Evolutionary conservation across 2,888 invertebrate species (phyloP).

Genomic region (Drosophila flavopinicola): DNA sequence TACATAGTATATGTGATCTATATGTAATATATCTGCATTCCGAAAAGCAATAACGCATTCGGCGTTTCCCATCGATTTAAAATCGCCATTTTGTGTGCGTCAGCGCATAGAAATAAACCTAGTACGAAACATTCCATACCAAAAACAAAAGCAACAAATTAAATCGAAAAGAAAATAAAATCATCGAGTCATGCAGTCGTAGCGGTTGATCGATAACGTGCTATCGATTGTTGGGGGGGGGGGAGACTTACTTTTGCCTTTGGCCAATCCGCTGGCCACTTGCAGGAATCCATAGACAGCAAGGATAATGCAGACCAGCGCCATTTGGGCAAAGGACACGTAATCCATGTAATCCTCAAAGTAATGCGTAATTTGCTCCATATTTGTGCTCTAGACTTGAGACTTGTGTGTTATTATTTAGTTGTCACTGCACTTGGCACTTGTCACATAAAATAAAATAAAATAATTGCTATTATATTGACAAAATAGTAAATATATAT

Average conservation of each 20-base stretch:
- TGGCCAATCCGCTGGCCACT: slow-evolving; percentile 63
- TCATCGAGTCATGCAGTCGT: not conserved
- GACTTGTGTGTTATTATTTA: slow-evolving; percentile 8
- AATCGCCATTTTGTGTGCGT: not conserved
- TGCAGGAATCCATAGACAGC: slow-evolving; percentile 69
- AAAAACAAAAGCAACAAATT: not conserved
- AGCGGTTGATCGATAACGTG: slow-evolving; percentile 2
- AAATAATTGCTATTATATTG: slow-evolving; percentile 14
- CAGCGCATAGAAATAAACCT: not conserved
- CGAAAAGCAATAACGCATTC: not conserved
- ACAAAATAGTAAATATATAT: slow-evolving; percentile 6
- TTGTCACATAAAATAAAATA: slow-evolving; percentile 54
- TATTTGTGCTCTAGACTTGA: too few relatives aligned
- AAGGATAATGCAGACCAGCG: slow-evolving; percentile 65
- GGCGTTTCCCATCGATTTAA: not conserved
- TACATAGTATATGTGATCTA: not conserved
- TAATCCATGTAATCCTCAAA: slow-evolving; percentile 74
- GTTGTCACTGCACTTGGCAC: slow-evolving; percentile 30
- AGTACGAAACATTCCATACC: not conserved
- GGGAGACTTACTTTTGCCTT: slow-evolving; percentile 64
- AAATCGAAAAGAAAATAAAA: not conserved
- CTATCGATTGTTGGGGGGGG: slow-evolving; percentile 2
- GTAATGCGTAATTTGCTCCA: slow-evolving; percentile 68
- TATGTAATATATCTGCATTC: not conserved
- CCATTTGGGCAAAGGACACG: slow-evolving; percentile 67